These are phyloP conservation scores for Cladopsammia gracilis DNA, from an alignment of 64 coral and sea anemone species.

Conservation along the genomic window DNA sequence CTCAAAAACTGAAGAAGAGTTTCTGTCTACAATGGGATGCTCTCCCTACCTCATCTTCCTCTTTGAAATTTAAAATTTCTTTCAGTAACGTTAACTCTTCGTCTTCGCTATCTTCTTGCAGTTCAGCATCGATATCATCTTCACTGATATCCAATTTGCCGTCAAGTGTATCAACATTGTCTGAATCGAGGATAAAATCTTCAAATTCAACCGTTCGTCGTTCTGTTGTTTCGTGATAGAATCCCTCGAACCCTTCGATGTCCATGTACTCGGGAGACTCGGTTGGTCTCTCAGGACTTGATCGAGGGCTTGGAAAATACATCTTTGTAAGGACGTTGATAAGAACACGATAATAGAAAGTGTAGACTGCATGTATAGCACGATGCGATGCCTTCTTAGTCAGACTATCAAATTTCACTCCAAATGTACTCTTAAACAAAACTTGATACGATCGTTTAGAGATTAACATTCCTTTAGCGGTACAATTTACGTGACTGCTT, in stretches of 20 bases:
- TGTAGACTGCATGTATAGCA: neutral
- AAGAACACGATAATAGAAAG: neutral
- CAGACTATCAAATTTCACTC: conserved; percentile 28
- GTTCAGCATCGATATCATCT: neutral
- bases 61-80: conserved; percentile 35
- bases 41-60: neutral
- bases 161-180: neutral
- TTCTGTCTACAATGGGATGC: neutral
- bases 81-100: conserved; percentile 28
- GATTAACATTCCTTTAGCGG: neutral
- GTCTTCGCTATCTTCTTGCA: neutral
- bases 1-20: neutral
- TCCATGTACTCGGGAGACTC: conserved; percentile 50
- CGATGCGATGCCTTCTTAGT: neutral
- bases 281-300: neutral
- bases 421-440: neutral
- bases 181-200: conserved; percentile 2
- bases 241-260: conserved; percentile 34
- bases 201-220: conserved; percentile 21
- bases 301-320: conserved; percentile 2
- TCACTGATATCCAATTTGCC: neutral
- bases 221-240: conserved; percentile 37
- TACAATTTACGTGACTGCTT: neutral
- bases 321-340: neutral
- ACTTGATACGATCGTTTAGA: neutral